phyloP scores from a whole-genome alignment of 2,888 invertebrate genomes.

The Maniola hyperantus region DNA sequence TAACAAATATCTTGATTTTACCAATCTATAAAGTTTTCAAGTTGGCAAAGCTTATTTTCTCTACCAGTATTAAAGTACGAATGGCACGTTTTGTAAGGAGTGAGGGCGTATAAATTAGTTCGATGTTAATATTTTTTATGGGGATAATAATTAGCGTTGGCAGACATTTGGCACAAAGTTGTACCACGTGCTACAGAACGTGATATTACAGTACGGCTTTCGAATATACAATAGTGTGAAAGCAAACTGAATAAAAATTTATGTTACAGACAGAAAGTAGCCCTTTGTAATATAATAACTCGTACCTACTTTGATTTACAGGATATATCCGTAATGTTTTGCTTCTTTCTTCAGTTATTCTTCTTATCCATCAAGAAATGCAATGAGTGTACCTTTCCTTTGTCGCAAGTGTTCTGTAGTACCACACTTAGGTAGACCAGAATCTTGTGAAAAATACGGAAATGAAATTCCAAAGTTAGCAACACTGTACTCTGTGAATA shows the following conservation, averaged over 20 bases:
- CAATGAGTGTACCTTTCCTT: too few species aligned
- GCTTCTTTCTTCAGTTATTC: too few species aligned
- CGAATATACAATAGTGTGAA: constrained; percentile 13
- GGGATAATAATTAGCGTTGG: constrained; percentile 25
- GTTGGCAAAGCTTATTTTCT: background rate
- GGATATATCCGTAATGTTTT: too few species aligned
- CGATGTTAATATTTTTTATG: constrained; percentile 21
- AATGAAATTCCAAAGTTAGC: too few species aligned
- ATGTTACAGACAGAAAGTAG: background rate
- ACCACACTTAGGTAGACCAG: too few species aligned
- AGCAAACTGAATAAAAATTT: constrained; percentile 6
- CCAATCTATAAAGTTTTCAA: background rate
- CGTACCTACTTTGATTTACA: too few species aligned
- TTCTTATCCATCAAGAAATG: too few species aligned
- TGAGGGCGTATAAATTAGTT: constrained; percentile 14
- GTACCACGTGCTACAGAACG: constrained; percentile 30
- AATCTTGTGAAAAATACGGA: too few species aligned
- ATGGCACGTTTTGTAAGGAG: background rate
- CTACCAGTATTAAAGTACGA: background rate
- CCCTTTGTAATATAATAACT: too few species aligned
- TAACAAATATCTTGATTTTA: background rate
- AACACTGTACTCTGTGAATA: too few species aligned
- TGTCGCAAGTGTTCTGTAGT: too few species aligned
- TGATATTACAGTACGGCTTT: constrained; percentile 21
- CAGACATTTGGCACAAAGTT: constrained; percentile 28